Evolutionary conservation across 2,113 vertebrate species (phyloP).

Genomic region (Scatophagus argus): DNA sequence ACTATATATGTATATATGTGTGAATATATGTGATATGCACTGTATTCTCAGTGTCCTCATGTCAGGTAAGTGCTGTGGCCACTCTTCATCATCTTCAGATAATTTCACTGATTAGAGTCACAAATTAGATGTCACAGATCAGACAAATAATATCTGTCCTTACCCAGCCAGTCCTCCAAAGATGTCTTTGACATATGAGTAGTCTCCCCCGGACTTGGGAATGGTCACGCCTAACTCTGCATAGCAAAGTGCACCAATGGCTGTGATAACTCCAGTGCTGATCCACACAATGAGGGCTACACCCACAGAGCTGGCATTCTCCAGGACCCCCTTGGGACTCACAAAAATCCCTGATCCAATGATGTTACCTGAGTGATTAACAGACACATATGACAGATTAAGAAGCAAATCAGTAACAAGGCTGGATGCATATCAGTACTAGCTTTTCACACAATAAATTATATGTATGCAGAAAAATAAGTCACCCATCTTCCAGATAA

Average conservation of each 20-base stretch:
- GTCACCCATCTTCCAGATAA: neutral
- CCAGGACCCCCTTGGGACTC: conserved; percentile 88
- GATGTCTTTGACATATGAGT: conserved; percentile 89
- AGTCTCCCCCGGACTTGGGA: conserved; percentile 90
- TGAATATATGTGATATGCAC: no score
- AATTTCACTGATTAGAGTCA: neutral
- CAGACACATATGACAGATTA: neutral
- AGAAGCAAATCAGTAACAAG: neutral
- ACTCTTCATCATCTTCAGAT: neutral
- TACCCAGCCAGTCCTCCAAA: conserved; percentile 89
- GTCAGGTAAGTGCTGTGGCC: neutral
- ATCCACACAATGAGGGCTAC: conserved; percentile 87
- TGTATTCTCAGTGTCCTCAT: neutral
- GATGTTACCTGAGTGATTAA: conserved; percentile 85
- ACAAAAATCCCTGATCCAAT: conserved; percentile 91
- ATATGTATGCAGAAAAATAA: neutral
- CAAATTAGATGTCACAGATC: neutral
- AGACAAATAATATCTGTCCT: conserved; percentile 47
- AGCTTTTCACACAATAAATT: neutral
- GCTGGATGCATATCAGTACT: neutral
- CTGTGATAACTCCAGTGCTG: conserved; percentile 85
- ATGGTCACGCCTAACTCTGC: conserved; percentile 90
- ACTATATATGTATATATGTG: no score
- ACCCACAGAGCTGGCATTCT: conserved; percentile 87
- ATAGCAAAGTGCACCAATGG: conserved; percentile 88